phyloP scores from a whole-genome alignment of 2,888 invertebrate species.

The Nyleta sp. region DNA sequence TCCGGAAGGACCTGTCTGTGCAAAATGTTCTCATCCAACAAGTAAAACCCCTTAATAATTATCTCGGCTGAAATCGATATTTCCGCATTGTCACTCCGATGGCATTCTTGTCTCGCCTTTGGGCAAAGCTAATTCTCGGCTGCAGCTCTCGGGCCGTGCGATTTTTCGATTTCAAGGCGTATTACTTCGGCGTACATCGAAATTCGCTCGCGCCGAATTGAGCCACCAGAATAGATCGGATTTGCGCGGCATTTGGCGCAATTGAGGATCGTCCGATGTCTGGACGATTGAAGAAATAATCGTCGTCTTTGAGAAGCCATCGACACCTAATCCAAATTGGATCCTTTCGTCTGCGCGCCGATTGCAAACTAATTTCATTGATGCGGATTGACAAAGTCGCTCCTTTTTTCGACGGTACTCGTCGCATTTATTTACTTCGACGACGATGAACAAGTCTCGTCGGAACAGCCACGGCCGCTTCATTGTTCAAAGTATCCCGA shows the following conservation, averaged over 20 bases:
- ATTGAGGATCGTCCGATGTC: constrained; percentile 54
- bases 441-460: too few relatives aligned
- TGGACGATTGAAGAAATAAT: constrained; percentile 55
- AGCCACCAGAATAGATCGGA: constrained; percentile 56
- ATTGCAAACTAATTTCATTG: constrained; percentile 62
- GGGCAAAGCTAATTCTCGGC: constrained; percentile 49
- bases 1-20: too few relatives aligned
- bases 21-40: neutral
- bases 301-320: constrained; percentile 56
- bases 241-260: constrained; percentile 54
- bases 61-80: constrained; percentile 41
- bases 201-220: constrained; percentile 50
- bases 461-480: too few relatives aligned
- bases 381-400: constrained; percentile 24
- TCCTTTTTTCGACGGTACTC: constrained; percentile 8
- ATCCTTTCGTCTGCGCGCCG: constrained; percentile 46
- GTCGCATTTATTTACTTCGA: constrained; percentile 28
- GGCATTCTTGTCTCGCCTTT: constrained; percentile 45
- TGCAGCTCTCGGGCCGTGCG: constrained; percentile 17
- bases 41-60: constrained; percentile 20
- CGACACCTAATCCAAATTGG: constrained; percentile 59
- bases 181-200: constrained; percentile 53
- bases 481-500: too few relatives aligned
- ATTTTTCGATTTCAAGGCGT: constrained; percentile 64
- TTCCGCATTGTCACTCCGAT: constrained; percentile 45